phyloP scores from a whole-genome alignment of 2,113 vertebrate species.

The Axis porcinus region DNA sequence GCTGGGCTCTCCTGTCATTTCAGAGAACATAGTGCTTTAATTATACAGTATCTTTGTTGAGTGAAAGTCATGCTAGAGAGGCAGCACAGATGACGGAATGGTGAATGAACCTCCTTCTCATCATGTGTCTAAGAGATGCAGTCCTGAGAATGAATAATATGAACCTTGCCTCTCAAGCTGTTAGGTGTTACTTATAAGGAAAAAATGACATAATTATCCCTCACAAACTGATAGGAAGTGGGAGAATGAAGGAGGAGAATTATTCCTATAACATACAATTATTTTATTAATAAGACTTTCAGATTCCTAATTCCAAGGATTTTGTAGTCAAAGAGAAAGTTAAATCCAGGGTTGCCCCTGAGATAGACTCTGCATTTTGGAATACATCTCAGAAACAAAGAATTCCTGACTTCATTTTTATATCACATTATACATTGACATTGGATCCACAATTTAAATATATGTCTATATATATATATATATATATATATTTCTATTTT shows the following conservation, averaged over 20 bases:
- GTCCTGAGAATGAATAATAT: conserved; percentile 57
- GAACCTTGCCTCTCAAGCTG: conserved; percentile 62
- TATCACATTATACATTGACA: conserved; percentile 25
- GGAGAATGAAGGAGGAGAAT: conserved; percentile 50
- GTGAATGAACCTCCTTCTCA: background rate
- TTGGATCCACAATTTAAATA: background rate
- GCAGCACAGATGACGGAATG: conserved; percentile 19
- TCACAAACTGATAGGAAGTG: conserved; percentile 47
- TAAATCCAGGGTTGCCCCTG: background rate
- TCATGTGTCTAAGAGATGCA: conserved; percentile 24
- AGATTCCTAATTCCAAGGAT: conserved; percentile 65
- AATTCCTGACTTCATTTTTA: conserved; percentile 62
- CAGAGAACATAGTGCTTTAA: conserved; percentile 56
- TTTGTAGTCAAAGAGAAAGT: conserved; percentile 73
- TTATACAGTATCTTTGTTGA: conserved; percentile 1
- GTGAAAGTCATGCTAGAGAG: conserved; percentile 15
- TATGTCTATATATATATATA: background rate
- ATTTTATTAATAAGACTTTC: conserved; percentile 48
- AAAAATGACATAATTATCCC: conserved; percentile 70
- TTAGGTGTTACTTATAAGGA: conserved; percentile 69
- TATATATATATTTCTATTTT: background rate
- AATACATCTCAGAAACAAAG: conserved; percentile 19
- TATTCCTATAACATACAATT: conserved; percentile 55
- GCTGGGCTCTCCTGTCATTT: conserved; percentile 52
- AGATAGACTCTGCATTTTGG: background rate